Base-by-base conservation (phyloP, 2,888 invertebrate genomes). In the Caenorhabditis sp. region DNA sequence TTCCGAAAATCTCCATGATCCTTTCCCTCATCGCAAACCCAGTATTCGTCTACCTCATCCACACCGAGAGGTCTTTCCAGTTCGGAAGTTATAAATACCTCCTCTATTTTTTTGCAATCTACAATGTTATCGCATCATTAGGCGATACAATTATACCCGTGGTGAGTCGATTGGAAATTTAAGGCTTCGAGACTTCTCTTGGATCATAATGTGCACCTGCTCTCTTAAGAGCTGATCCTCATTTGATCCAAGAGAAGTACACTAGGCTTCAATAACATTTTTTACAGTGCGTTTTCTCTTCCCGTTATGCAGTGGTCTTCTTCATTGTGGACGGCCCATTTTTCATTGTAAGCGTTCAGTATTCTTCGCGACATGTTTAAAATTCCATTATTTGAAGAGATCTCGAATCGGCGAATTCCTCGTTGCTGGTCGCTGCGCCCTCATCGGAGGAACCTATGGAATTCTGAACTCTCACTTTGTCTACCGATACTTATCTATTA, bases 81-180 rank as follows among this genome's bases (percentile, higher is more conserved):
- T 28, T 75, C 19, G 74, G 74, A 19, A 47, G 16, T 19, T 75
- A 75, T 28, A 47, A 59, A 6, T 61, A 28, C 28, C 64, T 68
- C 10, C 22, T 75, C 14, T 35, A 58, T 5, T 47, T 28, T 16
- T 75, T 75, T 24, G 66, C 75, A 0, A 19, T n/a, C 12, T 75
- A 74, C 54, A 66, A 80, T 16, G 54, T 74, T 51, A 3, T 35
- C 0, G 41, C 69, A 24, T 64, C 76, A 16, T 1, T 51, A 3
- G 44, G 28, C 6, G 81, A 82, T 49, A 28, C 47, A 0, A 8
- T 82, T 10, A 44, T 76, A 8, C 76, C 81, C n/a, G 59, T 72
- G 22, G 70, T 70, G 10, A 44, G 70, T 61, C 19, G 28, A 1
- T 12, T 5, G 14, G 26, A 16, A 7, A 44, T 44, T 14, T 44